Evolutionary conservation across 2,113 vertebrate genomes (phyloP).

Genomic region (Brachirus orientalis): DNA sequence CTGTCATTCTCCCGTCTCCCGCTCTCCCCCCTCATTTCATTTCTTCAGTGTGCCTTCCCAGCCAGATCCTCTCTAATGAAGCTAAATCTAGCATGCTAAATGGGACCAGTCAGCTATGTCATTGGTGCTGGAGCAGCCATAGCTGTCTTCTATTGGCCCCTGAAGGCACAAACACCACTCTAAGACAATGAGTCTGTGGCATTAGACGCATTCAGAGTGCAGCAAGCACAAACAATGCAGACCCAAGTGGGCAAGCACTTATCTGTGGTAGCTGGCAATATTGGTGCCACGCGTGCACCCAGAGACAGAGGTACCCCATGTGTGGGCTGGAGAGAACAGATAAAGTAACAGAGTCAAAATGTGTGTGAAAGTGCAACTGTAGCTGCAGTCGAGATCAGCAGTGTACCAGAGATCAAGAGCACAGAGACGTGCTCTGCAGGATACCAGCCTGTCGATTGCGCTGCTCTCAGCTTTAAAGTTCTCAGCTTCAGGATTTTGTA

Average conservation of each 20-base stretch:
- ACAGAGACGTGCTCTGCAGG: slow-evolving; percentile 60
- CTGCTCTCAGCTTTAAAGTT: slow-evolving; percentile 71
- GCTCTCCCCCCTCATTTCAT: slow-evolving; percentile 76
- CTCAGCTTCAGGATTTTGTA: slow-evolving; percentile 71
- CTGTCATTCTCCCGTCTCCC: slow-evolving; percentile 53
- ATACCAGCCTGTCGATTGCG: slow-evolving; percentile 67
- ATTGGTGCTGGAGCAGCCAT: slow-evolving; percentile 75
- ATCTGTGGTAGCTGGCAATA: slow-evolving; percentile 29
- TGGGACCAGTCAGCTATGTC: slow-evolving; percentile 85
- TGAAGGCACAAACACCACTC: slow-evolving; percentile 66
- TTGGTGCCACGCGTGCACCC: slow-evolving; percentile 14
- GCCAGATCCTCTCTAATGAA: slow-evolving; percentile 81
- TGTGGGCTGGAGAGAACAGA: slow-evolving; percentile 61
- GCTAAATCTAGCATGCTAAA: slow-evolving; percentile 86
- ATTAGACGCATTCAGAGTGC: slow-evolving; percentile 54
- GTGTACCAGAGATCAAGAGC: slow-evolving; percentile 64
- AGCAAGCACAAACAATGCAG: slow-evolving; percentile 38
- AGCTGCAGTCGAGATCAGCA: slow-evolving; percentile 55
- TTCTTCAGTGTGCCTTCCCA: slow-evolving; percentile 74
- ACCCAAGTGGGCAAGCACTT: slow-evolving; percentile 29
- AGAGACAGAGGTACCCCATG: slow-evolving; percentile 26
- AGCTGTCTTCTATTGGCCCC: slow-evolving; percentile 70
- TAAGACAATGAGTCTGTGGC: slow-evolving; percentile 57
- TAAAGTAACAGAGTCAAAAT: slow-evolving; percentile 62
- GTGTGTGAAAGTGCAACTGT: slow-evolving; percentile 57